phyloP scores from a whole-genome alignment of 2,113 vertebrate species.

The Engraulis encrasicolus region DNA sequence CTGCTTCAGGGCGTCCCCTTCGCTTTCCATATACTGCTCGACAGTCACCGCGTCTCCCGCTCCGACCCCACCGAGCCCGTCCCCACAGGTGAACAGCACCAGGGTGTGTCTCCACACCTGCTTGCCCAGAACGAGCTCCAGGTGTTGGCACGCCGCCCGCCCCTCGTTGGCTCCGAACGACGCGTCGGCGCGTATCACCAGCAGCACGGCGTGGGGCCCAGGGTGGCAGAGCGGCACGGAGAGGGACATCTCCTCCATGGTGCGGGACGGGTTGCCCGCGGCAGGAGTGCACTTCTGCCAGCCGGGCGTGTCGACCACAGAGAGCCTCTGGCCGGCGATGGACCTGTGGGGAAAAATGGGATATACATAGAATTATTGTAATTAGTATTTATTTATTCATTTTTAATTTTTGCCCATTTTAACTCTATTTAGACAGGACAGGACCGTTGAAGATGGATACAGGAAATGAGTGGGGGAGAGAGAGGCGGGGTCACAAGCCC shows the following conservation, averaged over 20 bases:
- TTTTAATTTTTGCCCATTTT: too few species aligned
- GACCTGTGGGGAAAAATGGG: too few species aligned
- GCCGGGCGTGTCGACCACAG: not conserved
- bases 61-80: constrained; percentile 42
- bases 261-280: not conserved
- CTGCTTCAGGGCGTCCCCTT: constrained; percentile 45
- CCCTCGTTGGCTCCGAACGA: not conserved
- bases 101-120: constrained; percentile 40
- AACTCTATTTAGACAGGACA: too few species aligned
- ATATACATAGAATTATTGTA: too few species aligned
- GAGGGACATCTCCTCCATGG: not conserved
- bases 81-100: constrained; percentile 49
- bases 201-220: not conserved
- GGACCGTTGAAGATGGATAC: too few species aligned
- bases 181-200: not conserved
- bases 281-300: not conserved
- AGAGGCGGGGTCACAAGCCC: too few species aligned
- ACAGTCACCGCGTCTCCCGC: too few species aligned
- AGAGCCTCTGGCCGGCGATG: not conserved
- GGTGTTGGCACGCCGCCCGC: constrained; percentile 32
- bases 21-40: constrained; percentile 48
- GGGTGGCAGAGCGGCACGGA: not conserved
- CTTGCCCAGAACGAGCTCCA: constrained; percentile 43
- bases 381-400: too few species aligned
- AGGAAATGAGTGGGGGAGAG: too few species aligned